A percentile compares a stretch with the other conserved stretches of the same genome.
These are phyloP conservation scores for Catocala sponsa DNA, from an alignment of 2,888 invertebrate species.

Conservation along the genomic window DNA sequence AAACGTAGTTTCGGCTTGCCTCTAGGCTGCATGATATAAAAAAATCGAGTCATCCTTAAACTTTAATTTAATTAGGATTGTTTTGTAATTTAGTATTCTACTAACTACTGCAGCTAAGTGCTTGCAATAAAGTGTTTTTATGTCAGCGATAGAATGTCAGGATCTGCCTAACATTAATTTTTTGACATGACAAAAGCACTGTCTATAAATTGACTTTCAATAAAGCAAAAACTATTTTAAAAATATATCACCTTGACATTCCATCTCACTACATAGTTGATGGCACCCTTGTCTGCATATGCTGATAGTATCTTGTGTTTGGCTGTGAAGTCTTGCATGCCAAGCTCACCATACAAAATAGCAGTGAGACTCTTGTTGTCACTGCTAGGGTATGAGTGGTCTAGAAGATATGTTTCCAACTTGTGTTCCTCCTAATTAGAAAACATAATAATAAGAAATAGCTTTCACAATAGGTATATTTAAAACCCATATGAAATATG, in stretches of 20 bases:
- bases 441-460: slow-evolving; percentile 20
- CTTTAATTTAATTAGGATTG: too few species aligned
- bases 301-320: slow-evolving; percentile 92
- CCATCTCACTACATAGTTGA: slow-evolving; percentile 96
- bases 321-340: slow-evolving; percentile 91
- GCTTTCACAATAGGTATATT: too few species aligned
- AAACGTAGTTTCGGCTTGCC: slow-evolving; percentile 90
- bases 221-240: too few species aligned
- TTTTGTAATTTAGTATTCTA: too few species aligned
- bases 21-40: slow-evolving; percentile 59
- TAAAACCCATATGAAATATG: too few species aligned
- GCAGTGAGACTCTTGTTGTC: slow-evolving; percentile 91
- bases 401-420: slow-evolving; percentile 91
- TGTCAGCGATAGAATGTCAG: too few species aligned
- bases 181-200: too few species aligned
- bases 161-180: too few species aligned
- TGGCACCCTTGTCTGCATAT: slow-evolving; percentile 90
- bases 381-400: slow-evolving; percentile 94
- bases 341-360: slow-evolving; percentile 96
- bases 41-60: too few species aligned
- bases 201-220: too few species aligned
- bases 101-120: too few species aligned
- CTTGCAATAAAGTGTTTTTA: too few species aligned
- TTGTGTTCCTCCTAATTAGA: slow-evolving; percentile 70
- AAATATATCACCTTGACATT: slow-evolving; percentile 90